These are phyloP conservation scores for Dendrolimus houi DNA, from an alignment of 2,888 invertebrate species.

Conservation along the genomic window DNA sequence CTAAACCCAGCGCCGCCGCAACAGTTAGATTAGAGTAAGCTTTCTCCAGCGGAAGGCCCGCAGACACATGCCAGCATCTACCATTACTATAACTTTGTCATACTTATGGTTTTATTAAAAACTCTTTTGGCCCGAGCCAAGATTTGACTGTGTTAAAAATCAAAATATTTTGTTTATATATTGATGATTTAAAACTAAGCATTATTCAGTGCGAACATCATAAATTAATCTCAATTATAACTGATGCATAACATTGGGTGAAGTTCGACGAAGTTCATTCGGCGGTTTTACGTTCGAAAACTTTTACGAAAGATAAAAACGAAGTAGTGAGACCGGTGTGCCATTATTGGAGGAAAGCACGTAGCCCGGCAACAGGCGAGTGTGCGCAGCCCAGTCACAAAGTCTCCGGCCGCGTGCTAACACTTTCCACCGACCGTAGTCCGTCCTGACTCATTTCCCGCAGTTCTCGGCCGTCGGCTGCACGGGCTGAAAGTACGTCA, in stretches of 20 bases:
- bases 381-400: constrained; percentile 24
- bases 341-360: constrained; percentile 27
- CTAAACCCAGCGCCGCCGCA: no score
- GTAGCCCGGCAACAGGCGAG: constrained; percentile 50
- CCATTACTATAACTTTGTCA: no score
- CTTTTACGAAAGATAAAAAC: constrained; percentile 16
- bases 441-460: constrained; percentile 7
- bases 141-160: no score
- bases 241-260: background rate
- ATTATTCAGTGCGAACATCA: no score
- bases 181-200: no score
- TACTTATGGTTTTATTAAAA: no score
- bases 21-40: no score
- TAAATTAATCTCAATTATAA: no score
- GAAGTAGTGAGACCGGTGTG: constrained; percentile 12
- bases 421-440: constrained; percentile 10
- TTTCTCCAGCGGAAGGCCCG: no score
- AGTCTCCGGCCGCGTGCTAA: constrained; percentile 17
- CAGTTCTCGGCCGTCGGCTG: constrained; percentile 26
- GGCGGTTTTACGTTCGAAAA: constrained; percentile 9
- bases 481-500: constrained; percentile 10
- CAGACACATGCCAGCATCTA: no score
- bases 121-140: no score
- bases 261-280: background rate
- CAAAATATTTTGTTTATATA: no score